Conservation (phyloP, 2,113 vertebrate species). For the Passerina amoena region DNA sequence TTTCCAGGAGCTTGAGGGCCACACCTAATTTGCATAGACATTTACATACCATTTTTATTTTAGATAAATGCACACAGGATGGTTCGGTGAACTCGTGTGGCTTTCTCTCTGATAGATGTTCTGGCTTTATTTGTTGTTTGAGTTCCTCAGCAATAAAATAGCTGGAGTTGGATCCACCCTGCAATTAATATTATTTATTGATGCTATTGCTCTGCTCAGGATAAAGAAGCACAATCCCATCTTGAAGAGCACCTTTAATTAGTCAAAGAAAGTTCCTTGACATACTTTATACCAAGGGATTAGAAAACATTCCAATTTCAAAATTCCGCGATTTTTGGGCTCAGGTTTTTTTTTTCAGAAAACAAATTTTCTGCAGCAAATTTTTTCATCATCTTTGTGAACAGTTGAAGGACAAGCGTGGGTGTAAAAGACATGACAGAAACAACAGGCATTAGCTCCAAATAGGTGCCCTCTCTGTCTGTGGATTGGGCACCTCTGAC, state of each 20-base stretch:
- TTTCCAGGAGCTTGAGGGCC: slow-evolving; percentile 53
- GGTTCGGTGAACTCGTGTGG: not conserved
- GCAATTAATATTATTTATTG: slow-evolving; percentile 51
- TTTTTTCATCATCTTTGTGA: not conserved
- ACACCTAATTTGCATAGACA: slow-evolving; percentile 41
- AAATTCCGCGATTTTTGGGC: rapidly evolving
- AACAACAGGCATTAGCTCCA: not conserved
- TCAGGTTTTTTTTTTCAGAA: rapidly evolving
- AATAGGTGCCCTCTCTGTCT: not conserved
- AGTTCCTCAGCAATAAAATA: not conserved
- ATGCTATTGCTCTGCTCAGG: not conserved
- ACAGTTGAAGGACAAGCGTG: rapidly evolving
- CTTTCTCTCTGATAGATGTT: slow-evolving; percentile 10
- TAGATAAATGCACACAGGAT: not conserved
- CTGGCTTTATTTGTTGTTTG: not conserved
- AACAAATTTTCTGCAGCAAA: not conserved
- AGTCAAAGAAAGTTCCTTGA: not conserved
- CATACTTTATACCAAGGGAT: not conserved
- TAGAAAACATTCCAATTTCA: not conserved
- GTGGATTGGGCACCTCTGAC: not conserved
- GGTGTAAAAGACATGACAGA: not conserved
- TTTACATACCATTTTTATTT: slow-evolving; percentile 59
- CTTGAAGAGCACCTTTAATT: slow-evolving; percentile 9
- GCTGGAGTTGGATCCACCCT: not conserved
- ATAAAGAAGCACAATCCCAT: not conserved